Percentiles rank a stretch among this genome's conserved stretches.
phyloP scores from a whole-genome alignment of 2,797 vertebrate species.

The Anguilla pacifica region DNA sequence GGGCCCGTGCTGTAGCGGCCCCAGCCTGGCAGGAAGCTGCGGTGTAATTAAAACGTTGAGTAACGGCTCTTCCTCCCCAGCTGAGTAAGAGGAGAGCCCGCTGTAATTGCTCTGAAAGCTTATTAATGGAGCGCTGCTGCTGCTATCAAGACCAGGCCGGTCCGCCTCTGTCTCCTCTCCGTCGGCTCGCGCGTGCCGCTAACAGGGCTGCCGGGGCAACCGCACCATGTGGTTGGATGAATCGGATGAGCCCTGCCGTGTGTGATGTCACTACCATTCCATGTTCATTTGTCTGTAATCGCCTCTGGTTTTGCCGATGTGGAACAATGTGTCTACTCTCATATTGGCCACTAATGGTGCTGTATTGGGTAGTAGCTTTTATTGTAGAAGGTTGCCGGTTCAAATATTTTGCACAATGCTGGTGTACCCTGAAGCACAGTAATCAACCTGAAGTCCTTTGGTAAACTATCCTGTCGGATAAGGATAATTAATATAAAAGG shows the following conservation, averaged over 20 bases:
- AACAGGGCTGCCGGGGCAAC: background rate
- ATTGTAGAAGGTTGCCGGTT: background rate
- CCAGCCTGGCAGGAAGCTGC: background rate
- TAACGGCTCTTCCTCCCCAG: background rate
- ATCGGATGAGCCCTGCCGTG: background rate
- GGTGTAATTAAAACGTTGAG: slow-evolving; percentile 20
- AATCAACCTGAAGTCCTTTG: background rate
- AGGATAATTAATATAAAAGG: background rate
- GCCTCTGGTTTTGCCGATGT: background rate
- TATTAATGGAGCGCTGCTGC: background rate
- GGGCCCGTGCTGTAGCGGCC: background rate
- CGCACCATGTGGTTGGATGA: background rate
- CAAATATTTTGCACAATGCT: background rate
- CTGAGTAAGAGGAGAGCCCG: background rate
- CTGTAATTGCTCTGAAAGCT: background rate
- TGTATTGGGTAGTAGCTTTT: background rate
- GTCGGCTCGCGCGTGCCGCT: background rate
- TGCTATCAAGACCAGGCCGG: background rate
- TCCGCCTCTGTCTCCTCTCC: background rate
- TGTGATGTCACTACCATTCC: background rate
- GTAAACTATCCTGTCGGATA: background rate
- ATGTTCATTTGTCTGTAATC: background rate
- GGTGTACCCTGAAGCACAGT: background rate
- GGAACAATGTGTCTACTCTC: background rate
- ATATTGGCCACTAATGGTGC: background rate